phyloP scores from a whole-genome alignment of 1,140 invertebrate species.

The Littorina saxatilis region DNA sequence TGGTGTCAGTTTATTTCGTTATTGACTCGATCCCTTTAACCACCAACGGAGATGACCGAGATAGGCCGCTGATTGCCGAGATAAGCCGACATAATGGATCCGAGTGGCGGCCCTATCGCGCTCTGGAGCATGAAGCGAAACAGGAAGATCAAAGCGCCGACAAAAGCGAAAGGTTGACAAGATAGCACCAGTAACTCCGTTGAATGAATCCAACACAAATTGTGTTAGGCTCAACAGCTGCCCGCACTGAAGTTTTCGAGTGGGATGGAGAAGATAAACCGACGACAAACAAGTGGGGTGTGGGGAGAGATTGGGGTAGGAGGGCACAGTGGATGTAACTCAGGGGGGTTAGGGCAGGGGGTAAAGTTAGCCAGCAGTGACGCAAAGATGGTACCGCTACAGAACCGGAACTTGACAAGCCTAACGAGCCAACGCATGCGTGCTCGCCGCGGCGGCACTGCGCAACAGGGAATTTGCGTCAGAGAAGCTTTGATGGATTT shows the following conservation, averaged over 20 bases:
- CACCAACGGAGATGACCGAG: constrained; percentile 6
- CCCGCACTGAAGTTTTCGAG: not conserved
- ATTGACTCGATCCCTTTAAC: constrained; percentile 30
- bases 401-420: too few relatives aligned
- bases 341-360: too few relatives aligned
- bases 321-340: too few relatives aligned
- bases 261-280: not conserved
- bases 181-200: not conserved
- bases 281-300: not conserved
- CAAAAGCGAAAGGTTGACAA: constrained; percentile 13
- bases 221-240: constrained; percentile 14
- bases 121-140: not conserved
- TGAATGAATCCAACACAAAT: constrained; percentile 23
- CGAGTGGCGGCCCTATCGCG: not conserved
- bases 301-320: too few relatives aligned
- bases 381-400: not conserved
- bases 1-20: constrained; percentile 11
- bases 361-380: not conserved
- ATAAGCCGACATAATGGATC: constrained; percentile 19
- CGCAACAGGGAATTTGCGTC: too few relatives aligned
- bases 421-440: constrained; percentile 8
- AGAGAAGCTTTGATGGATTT: too few relatives aligned
- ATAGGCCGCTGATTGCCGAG: not conserved
- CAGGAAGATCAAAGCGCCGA: constrained; percentile 11
- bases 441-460: not conserved